Conservation (phyloP, 2,113 vertebrate species). For the Neopipo cinnamomea region DNA sequence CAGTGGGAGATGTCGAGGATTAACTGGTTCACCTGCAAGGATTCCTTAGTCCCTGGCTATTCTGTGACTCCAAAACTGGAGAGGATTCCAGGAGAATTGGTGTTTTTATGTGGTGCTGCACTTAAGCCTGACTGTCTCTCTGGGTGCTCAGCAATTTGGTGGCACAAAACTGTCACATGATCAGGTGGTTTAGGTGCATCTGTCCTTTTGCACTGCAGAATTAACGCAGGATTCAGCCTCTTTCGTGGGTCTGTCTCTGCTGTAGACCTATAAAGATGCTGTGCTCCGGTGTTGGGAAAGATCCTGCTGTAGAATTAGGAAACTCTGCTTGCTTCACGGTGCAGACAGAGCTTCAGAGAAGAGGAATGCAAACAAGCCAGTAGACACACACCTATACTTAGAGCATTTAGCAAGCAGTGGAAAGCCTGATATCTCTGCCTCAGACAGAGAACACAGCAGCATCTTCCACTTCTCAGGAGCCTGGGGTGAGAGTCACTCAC, state of each 20-base stretch:
- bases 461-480: not conserved
- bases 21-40: not conserved
- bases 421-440: not conserved
- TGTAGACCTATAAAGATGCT: not conserved
- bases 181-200: not conserved
- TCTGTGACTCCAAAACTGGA: not conserved
- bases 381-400: not conserved
- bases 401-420: not conserved
- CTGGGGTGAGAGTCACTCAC: not conserved
- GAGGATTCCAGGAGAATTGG: not conserved
- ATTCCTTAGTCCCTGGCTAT: not conserved
- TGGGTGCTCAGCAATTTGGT: not conserved
- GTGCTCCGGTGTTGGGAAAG: not conserved
- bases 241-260: not conserved
- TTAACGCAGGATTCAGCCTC: not conserved
- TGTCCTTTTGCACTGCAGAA: not conserved
- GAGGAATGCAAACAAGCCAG: slow-evolving; percentile 27
- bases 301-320: not conserved
- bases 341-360: not conserved
- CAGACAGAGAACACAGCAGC: not conserved
- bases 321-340: not conserved
- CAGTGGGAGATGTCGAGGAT: not conserved
- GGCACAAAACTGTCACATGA: not conserved
- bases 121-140: not conserved
- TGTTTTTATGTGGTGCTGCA: fast-evolving